Conservation (phyloP, 2,797 vertebrate species). For the Phylloscopus collybita region DNA sequence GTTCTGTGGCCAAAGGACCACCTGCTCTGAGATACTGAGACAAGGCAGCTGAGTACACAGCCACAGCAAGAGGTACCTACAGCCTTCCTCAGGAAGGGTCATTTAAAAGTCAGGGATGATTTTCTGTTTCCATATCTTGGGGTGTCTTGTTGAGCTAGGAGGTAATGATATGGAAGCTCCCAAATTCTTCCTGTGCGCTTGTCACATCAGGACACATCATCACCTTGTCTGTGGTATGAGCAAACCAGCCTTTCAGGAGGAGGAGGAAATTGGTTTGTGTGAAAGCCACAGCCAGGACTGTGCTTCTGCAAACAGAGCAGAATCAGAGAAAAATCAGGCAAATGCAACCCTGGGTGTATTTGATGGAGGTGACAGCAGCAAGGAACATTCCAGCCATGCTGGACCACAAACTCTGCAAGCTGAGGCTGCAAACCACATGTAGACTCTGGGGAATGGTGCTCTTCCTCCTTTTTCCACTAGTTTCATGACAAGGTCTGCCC, state of each 20-base stretch:
- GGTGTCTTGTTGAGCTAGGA: neutral
- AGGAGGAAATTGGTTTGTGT: neutral
- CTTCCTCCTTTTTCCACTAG: neutral
- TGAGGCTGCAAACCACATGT: neutral
- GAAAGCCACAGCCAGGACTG: neutral
- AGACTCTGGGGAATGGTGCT: neutral
- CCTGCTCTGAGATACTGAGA: neutral
- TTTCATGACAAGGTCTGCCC: neutral
- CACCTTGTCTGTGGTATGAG: neutral
- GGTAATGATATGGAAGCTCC: neutral
- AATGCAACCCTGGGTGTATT: neutral
- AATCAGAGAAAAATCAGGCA: neutral
- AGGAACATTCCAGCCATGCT: neutral
- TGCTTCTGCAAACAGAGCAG: neutral
- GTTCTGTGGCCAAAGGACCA: neutral
- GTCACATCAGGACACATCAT: neutral
- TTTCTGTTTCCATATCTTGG: fast-evolving
- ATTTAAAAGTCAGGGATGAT: neutral
- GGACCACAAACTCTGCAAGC: neutral
- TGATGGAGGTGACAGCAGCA: neutral
- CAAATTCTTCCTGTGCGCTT: neutral
- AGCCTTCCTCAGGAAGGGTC: neutral
- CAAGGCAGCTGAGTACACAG: neutral
- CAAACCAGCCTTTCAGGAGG: neutral
- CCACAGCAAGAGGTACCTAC: neutral